A percentile compares a stretch with the other conserved stretches of the same genome.
Conservation (phyloP, 2,797 vertebrate genomes). For the Limosa lapponica region DNA sequence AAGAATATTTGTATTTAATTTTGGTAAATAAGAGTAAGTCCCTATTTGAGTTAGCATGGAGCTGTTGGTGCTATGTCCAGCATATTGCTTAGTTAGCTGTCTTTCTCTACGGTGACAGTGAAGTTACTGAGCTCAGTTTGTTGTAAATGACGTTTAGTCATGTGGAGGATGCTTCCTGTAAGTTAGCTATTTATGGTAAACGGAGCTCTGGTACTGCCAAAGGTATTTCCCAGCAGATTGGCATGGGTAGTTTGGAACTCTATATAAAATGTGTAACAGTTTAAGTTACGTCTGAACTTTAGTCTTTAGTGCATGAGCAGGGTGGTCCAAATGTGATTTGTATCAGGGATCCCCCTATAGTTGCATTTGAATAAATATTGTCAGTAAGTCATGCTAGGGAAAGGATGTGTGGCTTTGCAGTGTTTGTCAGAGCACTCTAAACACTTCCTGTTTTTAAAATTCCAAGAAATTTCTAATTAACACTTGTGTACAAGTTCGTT, state of each 20-base stretch:
- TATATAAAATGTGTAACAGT: not conserved
- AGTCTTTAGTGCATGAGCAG: not conserved
- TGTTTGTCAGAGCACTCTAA: not conserved
- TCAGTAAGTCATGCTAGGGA: not conserved
- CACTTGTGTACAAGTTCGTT: not conserved
- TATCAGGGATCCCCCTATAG: not conserved
- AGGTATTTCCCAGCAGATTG: not conserved
- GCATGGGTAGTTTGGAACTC: not conserved
- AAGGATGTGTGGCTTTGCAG: not conserved
- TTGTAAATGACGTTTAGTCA: not conserved
- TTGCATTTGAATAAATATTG: not conserved
- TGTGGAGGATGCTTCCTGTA: not conserved
- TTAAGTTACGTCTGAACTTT: not conserved
- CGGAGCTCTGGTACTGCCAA: not conserved
- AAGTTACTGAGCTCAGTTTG: not conserved
- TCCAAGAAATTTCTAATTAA: constrained; percentile 12
- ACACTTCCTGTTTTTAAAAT: not conserved
- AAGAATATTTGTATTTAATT: not conserved
- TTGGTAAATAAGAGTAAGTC: not conserved
- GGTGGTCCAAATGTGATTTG: not conserved
- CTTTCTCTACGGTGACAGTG: too few relatives aligned
- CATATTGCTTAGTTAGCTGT: not conserved
- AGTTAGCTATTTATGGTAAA: not conserved
- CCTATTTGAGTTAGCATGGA: not conserved
- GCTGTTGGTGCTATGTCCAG: not conserved